Evolutionary conservation across 1,140 invertebrate species (phyloP), one percentile per base, ranked within the genome.

Genomic region (Apis cerana): DNA sequence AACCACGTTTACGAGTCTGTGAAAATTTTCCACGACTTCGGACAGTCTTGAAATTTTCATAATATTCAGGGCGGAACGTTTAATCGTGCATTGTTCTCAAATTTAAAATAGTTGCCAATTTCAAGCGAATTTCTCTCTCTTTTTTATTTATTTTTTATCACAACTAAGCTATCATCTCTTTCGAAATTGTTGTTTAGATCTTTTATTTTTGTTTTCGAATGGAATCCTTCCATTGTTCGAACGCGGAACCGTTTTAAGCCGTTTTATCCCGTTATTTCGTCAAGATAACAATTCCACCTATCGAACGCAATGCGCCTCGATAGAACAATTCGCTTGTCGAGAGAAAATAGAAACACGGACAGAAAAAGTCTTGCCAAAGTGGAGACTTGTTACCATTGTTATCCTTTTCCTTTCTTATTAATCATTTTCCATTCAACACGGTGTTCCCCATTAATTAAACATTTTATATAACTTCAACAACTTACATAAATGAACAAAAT

Each of bases 281-380:
- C 59, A 15, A 50, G 58, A 61, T 75, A 48, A 27, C 27, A 27
- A 3, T 54, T 68, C 50, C 13, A 48, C 19, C 23, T 50, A 52
- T 81, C 67, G 59, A 43, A 33, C 3, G 43, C n/a, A 11, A 15
- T 48, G n/a, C 21, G 15, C 21, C 61, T 58, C 33, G 70, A 17
- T 54, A 59, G 54, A 70, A 43, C 58, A 75, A 75, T 75, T 75
- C 62, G 72, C 43, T 43, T 62, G 58, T 50, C 72, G 33, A 27
- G 58, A 75, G 72, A 75, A 75, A 75, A 75, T 27, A 62, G 72
- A 9, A 75, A 62, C 43, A 2, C 10, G 23, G 15, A 10, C 10
- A 43, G 58, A 50, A 27, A 75, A 50, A 23, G 8, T 12, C 15
- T 15, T 17, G 4, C 33, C 27, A 17, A 33, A 19, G 9, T 17